Base-by-base conservation (phyloP, 2,797 vertebrate species). In the Crax fasciolata region DNA sequence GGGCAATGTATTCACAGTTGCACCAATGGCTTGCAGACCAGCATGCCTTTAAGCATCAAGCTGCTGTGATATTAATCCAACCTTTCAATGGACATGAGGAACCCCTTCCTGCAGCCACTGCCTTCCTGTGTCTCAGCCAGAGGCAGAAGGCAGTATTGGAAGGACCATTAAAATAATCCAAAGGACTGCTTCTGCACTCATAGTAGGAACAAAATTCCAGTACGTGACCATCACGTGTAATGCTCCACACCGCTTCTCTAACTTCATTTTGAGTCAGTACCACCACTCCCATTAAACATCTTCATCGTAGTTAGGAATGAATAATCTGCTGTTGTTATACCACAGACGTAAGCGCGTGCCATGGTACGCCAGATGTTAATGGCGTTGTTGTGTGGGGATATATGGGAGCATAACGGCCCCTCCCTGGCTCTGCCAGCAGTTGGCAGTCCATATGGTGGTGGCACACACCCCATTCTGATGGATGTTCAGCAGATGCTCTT, bases 401-500 rank as follows among this genome's bases (percentile, higher is more conserved):
- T 66, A 95, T 79, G 84, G 93, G 67, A 89, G 93, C 87, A 12
- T 75, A 19, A 82, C 3, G 1, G 95, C 91, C 78, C 92, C 89
- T 82, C 80, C 66, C 88, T 51, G 83, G 80, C 88, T 97, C 84
- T 92, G 72, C 92, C 73, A 85, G 84, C 96, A 97, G 96, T 85
- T 97, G 97, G 93, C 89, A 10, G 55, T 68, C 96, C 97, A 94
- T 87, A 95, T 97, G 97, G 95, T 74, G 79, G 93, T 92, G 87
- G 94, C 94, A 93, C 81, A 88, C 48, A 32, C 94, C 91, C 97
- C 94, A 55, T 84, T 51, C 97, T 96, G 95, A 97, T 95, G 90
- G 96, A 97, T 82, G 94, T 85, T 86, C 89, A 95, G 95, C 96
- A 96, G 96, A 96, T 97, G 96, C 94, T 97, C 93, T 62, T 95